A percentile compares a stretch with the other conserved stretches of the same genome.
Evolutionary conservation across 2,113 vertebrate species (phyloP).

Genomic region (Melanotaenia duboulayi): DNA sequence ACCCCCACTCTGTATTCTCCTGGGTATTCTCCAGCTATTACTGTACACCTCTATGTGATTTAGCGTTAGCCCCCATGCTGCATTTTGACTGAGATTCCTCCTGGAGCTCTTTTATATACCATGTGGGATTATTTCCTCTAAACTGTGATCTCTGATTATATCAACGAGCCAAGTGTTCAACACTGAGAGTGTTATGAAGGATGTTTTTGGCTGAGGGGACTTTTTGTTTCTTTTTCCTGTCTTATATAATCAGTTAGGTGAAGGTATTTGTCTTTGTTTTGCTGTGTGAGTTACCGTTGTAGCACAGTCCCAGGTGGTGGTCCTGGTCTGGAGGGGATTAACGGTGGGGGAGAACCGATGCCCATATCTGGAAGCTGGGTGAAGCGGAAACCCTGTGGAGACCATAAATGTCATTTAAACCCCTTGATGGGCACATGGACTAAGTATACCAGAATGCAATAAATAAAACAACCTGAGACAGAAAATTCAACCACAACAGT

Average conservation of each 20-base stretch:
- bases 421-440: background rate
- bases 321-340: slow-evolving; percentile 92
- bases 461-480: background rate
- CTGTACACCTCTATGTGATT: background rate
- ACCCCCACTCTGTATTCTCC: background rate
- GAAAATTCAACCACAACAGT: too few species aligned
- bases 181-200: background rate
- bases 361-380: slow-evolving; percentile 99
- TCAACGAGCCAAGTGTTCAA: background rate
- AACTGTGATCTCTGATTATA: background rate
- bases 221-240: background rate
- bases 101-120: slow-evolving; percentile 4
- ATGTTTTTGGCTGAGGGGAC: background rate
- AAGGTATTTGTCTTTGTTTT: background rate
- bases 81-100: slow-evolving; percentile 12
- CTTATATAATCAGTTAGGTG: too few species aligned
- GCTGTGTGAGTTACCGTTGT: slow-evolving; percentile 80
- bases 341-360: slow-evolving; percentile 93
- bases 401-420: slow-evolving; percentile 4
- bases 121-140: background rate
- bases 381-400: slow-evolving; percentile 92
- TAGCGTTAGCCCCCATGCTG: slow-evolving; percentile 1
- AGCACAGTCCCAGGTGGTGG: slow-evolving; percentile 90
- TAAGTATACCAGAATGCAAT: background rate
- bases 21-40: background rate